Evolutionary conservation across 1,140 invertebrate species (phyloP).

Genomic region (Ceratoteleas bidentatus): DNA sequence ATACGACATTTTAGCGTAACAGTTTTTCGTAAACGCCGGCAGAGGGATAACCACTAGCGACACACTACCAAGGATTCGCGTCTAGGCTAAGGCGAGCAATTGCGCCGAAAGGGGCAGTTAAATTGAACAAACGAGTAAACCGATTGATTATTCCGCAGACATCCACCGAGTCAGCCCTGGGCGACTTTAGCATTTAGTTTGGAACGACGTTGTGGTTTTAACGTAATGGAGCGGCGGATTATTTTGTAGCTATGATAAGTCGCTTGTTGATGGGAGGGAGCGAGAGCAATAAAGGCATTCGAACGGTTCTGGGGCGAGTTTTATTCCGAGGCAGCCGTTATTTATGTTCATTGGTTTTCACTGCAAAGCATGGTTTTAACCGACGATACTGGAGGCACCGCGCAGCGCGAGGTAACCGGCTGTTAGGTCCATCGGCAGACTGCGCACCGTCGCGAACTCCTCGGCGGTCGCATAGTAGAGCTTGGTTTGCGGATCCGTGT

Average conservation of each 20-base stretch:
- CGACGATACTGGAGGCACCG: constrained; percentile 92
- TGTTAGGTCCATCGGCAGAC: constrained; percentile 94
- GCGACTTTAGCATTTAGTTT: constrained; percentile 71
- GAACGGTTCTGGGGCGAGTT: not conserved
- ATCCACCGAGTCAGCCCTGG: too few species aligned
- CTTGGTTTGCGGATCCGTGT: constrained; percentile 95
- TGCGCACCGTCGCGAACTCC: constrained; percentile 91
- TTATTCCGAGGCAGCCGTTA: constrained; percentile 1
- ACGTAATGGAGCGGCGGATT: constrained; percentile 70
- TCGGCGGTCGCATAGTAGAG: constrained; percentile 91
- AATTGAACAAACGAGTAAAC: too few species aligned
- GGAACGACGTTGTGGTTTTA: constrained; percentile 77
- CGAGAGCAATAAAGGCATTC: constrained; percentile 3
- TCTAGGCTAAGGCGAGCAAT: too few species aligned
- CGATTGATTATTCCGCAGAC: too few species aligned
- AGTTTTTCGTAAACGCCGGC: too few species aligned
- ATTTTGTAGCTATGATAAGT: constrained; percentile 25
- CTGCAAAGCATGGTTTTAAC: constrained; percentile 76
- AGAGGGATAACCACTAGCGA: too few species aligned
- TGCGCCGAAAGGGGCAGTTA: too few species aligned
- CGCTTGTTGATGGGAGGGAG: not conserved
- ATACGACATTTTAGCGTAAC: too few species aligned
- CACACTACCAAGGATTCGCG: too few species aligned
- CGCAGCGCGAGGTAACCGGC: constrained; percentile 92
- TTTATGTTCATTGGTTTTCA: constrained; percentile 27